Base-by-base conservation (phyloP, 2,888 invertebrate species). In the Aphidoletes aphidimyza region DNA sequence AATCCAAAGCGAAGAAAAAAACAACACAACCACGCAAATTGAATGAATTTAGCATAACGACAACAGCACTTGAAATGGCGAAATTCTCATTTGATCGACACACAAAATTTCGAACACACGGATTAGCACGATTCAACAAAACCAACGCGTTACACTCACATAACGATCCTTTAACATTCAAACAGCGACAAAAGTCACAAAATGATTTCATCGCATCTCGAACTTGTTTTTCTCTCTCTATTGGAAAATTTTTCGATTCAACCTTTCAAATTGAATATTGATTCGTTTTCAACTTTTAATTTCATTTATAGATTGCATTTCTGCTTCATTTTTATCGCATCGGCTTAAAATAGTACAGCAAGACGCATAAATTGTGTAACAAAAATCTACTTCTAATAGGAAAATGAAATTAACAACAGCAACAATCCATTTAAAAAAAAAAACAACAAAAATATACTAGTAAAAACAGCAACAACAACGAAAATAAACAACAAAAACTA, bases 341-440 rank as follows among this genome's bases (percentile, higher is more conserved):
- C 81, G 81, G 81, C 81, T 19, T 81, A 22, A 6, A 81, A 36
- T 37, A n/a, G 19, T 81, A n/a, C 36, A 69, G 69, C 69, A 69
- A n/a, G n/a, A n/a, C n/a, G n/a, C 30, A 69, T 69, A 30, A 19
- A 81, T 81, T 37, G 37, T n/a, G n/a, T 17, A 54, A 19, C n/a
- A 81, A 37, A 81, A 37, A n/a, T 37, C 81, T 81, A 81, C 81
- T n/a, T 81, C 81, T 81, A 81, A 81, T 81, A 81, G 37, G 81
- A 81, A 81, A 81, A 78, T 19, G 36, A 2, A 78, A 37, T 37
- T 78, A 54, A 54, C 54, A 3, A 37, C 81, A 81, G 37, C 36
- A 81, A 81, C 19, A 19, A 81, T 37, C 8, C 69, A 69, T 47
- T n/a, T 37, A 37, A 81, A 81, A 37, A 6, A 81, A 81, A 81